Conservation (phyloP, 2,797 vertebrate species). For the Periophthalmus magnuspinnatus region DNA sequence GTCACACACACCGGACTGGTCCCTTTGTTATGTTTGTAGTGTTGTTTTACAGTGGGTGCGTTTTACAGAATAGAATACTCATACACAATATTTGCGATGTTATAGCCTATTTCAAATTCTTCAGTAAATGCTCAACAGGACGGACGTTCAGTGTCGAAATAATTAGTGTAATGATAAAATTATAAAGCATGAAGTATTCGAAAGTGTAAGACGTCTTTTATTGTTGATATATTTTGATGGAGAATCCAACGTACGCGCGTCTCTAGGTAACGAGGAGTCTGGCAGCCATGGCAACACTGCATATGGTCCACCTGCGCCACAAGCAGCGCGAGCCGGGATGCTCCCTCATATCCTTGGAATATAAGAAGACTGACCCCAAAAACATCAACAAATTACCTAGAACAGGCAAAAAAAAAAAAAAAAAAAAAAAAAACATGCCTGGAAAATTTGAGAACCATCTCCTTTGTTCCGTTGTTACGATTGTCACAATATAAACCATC, state of each 20-base stretch:
- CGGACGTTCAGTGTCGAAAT: not conserved
- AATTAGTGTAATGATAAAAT: not conserved
- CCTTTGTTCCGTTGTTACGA: not conserved
- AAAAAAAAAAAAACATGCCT: not conserved
- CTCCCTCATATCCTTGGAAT: constrained; percentile 45
- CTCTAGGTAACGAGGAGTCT: constrained; percentile 50
- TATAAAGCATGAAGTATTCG: not conserved
- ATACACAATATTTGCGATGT: constrained; percentile 22
- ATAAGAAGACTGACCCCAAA: constrained; percentile 13
- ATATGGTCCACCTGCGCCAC: constrained; percentile 31
- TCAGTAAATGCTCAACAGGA: no score
- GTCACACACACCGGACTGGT: constrained; percentile 45
- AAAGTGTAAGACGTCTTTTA: not conserved
- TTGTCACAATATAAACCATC: not conserved
- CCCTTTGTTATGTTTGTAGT: constrained; percentile 72
- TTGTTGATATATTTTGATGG: not conserved
- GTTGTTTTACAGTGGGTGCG: constrained; percentile 23
- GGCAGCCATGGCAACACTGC: constrained; percentile 61
- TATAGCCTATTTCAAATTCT: not conserved
- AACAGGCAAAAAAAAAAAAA: no score
- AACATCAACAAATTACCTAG: not conserved
- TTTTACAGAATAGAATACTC: constrained; percentile 20
- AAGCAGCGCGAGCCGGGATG: constrained; percentile 22
- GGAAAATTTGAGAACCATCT: not conserved
- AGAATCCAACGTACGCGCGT: constrained; percentile 24